These are phyloP conservation scores for Papilio gigon DNA, from an alignment of 2,888 invertebrate genomes.

Conservation along the genomic window DNA sequence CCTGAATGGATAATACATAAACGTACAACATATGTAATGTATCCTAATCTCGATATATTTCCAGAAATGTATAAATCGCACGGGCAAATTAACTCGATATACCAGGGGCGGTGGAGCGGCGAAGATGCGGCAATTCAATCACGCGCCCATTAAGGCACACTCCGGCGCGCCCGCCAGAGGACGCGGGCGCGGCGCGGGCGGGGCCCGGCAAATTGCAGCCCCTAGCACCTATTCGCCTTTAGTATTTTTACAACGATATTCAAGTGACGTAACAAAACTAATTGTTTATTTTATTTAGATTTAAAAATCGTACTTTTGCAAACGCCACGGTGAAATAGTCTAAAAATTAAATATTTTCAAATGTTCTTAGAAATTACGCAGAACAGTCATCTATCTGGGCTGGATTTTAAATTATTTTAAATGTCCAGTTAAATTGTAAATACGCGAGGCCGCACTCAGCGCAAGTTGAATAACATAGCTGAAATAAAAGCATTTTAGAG, in stretches of 20 bases:
- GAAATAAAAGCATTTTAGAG: background rate
- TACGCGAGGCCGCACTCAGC: no score
- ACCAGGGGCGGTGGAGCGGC: slow-evolving; percentile 66
- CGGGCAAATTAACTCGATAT: slow-evolving; percentile 67
- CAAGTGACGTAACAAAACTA: slow-evolving; percentile 17
- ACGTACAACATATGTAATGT: no score
- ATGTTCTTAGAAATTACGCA: no score
- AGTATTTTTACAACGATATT: slow-evolving; percentile 44
- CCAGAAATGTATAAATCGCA: slow-evolving; percentile 2
- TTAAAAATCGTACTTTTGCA: no score
- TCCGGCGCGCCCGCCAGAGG: slow-evolving; percentile 51
- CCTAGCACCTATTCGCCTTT: slow-evolving; percentile 39
- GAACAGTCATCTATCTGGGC: background rate
- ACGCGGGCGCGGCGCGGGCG: slow-evolving; percentile 40
- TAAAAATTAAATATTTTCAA: no score
- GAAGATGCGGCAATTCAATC: slow-evolving; percentile 74
- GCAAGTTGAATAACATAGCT: no score
- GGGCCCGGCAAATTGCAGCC: slow-evolving; percentile 31
- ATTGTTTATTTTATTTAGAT: background rate
- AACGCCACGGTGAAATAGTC: no score
- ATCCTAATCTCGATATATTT: no score
- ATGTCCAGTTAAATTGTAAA: no score
- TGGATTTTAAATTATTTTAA: no score
- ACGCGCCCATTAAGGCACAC: slow-evolving; percentile 66
- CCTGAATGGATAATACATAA: slow-evolving; percentile 31